A percentile compares a stretch with the other conserved stretches of the same genome.
phyloP scores from a whole-genome alignment of 2,888 invertebrate species.

The Oscheius sp. region DNA sequence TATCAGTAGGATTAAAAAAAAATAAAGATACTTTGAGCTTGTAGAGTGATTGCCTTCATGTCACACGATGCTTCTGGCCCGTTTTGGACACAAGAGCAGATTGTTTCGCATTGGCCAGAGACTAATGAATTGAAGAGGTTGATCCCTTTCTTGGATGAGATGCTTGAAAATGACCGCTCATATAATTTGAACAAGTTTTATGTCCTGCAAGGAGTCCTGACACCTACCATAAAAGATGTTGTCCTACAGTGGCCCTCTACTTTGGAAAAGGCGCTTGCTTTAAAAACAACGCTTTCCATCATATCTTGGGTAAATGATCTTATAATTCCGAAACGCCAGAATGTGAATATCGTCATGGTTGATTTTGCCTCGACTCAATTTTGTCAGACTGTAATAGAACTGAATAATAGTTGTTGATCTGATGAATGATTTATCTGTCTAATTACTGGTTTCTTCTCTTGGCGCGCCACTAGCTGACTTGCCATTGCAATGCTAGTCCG shows the following conservation, averaged over 20 bases:
- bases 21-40: neutral
- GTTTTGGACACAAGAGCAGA: constrained; percentile 16
- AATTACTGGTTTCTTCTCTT: constrained; percentile 4
- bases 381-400: constrained; percentile 3
- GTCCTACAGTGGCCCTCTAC: constrained; percentile 27
- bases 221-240: constrained; percentile 33
- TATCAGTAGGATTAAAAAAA: constrained; percentile 16
- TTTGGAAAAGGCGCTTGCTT: neutral
- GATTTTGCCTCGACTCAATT: constrained; percentile 16
- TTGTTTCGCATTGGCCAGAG: constrained; percentile 16
- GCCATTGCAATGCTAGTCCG: too few species aligned
- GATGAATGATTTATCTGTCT: neutral
- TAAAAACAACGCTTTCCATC: neutral
- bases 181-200: constrained; percentile 17
- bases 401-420: too few species aligned
- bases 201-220: constrained; percentile 45
- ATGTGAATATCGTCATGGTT: constrained; percentile 19
- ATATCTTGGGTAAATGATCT: constrained; percentile 2
- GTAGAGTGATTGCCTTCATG: constrained; percentile 13
- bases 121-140: constrained; percentile 6
- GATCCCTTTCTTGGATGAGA: neutral
- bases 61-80: neutral
- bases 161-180: constrained; percentile 1
- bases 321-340: neutral
- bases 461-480: too few species aligned